A percentile compares a stretch with the other conserved stretches of the same genome.
phyloP scores from a whole-genome alignment of 2,113 vertebrate genomes.

The Notiomystis cincta region DNA sequence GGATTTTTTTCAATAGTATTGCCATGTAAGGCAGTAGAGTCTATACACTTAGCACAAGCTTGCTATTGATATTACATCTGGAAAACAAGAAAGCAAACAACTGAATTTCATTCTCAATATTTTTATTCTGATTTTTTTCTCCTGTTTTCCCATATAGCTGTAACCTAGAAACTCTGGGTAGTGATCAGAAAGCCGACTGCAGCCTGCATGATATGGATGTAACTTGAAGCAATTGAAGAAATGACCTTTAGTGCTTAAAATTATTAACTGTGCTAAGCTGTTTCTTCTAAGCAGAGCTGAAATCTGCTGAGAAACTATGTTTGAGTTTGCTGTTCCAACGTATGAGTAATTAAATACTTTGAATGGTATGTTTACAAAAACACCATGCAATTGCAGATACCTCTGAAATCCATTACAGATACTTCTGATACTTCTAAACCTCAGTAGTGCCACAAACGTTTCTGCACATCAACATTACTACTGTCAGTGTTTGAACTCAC shows the following conservation, averaged over 20 bases:
- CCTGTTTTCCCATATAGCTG: neutral
- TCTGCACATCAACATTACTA: neutral
- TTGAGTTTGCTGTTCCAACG: neutral
- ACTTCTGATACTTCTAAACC: neutral
- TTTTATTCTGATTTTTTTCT: neutral
- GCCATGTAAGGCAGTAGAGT: neutral
- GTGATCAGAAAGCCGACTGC: neutral
- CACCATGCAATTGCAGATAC: neutral
- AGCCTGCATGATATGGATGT: neutral
- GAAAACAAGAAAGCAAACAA: neutral
- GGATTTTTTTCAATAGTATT: neutral
- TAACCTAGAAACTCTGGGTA: neutral
- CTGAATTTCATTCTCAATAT: neutral
- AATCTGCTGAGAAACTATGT: neutral
- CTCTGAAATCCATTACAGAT: neutral
- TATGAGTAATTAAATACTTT: neutral
- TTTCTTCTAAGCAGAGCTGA: neutral
- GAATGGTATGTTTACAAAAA: neutral
- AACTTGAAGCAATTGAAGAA: neutral
- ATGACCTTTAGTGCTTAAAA: neutral
- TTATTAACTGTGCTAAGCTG: neutral
- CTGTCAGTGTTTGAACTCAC: neutral
- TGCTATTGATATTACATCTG: neutral
- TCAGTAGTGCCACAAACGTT: neutral
- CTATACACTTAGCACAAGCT: neutral